A percentile compares a stretch with the other conserved stretches of the same genome.
These are phyloP conservation scores for Syngnathus rostellatus DNA, from an alignment of 2,797 vertebrate species.

Conservation along the genomic window DNA sequence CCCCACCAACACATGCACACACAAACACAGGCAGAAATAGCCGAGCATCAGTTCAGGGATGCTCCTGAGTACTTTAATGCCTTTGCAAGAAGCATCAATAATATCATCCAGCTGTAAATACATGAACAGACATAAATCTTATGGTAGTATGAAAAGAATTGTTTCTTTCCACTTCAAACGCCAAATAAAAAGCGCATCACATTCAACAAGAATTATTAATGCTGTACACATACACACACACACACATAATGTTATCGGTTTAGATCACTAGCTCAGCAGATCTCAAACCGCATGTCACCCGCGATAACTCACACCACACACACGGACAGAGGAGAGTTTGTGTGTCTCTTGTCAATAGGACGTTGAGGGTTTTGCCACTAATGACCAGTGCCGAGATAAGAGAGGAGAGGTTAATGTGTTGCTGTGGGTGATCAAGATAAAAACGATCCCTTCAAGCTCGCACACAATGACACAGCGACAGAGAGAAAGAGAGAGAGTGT, in stretches of 20 bases:
- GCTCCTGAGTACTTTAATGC: conserved; percentile 7
- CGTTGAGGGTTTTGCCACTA: conserved; percentile 67
- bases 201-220: background rate
- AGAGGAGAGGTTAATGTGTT: conserved; percentile 70
- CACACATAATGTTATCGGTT: conserved; percentile 58
- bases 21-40: background rate
- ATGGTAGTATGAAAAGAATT: background rate
- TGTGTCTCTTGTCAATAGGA: conserved; percentile 65
- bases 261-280: conserved; percentile 66
- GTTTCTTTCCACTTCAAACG: background rate
- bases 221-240: conserved; percentile 13
- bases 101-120: conserved; percentile 15
- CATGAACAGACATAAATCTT: conserved; percentile 15
- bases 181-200: conserved; percentile 7
- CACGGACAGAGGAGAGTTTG: conserved; percentile 29
- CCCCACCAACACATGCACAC: background rate
- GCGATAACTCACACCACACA: conserved; percentile 48
- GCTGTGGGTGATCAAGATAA: conserved; percentile 71
- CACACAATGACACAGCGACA: conserved; percentile 53
- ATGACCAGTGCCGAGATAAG: conserved; percentile 70
- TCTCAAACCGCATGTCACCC: conserved; percentile 53
- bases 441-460: conserved; percentile 54
- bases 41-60: conserved; percentile 11
- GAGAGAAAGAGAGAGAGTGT: conserved; percentile 7
- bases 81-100: conserved; percentile 14